A percentile compares a stretch with the other conserved stretches of the same genome.
These are phyloP conservation scores for Chamaetylas fuelleborni DNA, from an alignment of 2,113 vertebrate genomes.

Conservation along the genomic window DNA sequence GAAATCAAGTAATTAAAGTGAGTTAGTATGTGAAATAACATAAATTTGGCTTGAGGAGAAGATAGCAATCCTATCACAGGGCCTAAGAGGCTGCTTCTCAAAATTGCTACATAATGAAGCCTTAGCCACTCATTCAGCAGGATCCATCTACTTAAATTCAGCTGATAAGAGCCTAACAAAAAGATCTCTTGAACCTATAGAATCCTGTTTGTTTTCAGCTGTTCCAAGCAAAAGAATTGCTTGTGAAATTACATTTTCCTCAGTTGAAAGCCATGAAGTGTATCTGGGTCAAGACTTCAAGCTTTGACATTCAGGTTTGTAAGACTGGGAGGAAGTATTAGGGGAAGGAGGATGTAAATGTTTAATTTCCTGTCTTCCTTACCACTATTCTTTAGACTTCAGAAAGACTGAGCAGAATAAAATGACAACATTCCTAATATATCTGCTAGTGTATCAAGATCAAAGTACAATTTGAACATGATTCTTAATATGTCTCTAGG, in stretches of 20 bases:
- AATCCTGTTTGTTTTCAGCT: neutral
- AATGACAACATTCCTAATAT: neutral
- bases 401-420: neutral
- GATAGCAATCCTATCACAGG: neutral
- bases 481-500: neutral
- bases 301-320: neutral
- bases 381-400: neutral
- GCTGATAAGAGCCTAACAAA: neutral
- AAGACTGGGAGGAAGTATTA: neutral
- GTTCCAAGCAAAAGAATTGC: neutral
- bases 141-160: neutral
- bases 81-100: neutral
- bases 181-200: neutral
- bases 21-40: neutral
- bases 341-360: neutral
- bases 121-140: neutral
- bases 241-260: neutral
- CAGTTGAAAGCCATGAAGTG: neutral
- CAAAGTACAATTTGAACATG: neutral
- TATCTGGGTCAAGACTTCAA: neutral
- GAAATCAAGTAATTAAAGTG: neutral
- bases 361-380: neutral
- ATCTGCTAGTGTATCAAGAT: neutral
- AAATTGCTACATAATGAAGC: neutral
- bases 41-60: neutral